Conservation (phyloP, 2,888 invertebrate species). For the Tetranychus truncatus region DNA sequence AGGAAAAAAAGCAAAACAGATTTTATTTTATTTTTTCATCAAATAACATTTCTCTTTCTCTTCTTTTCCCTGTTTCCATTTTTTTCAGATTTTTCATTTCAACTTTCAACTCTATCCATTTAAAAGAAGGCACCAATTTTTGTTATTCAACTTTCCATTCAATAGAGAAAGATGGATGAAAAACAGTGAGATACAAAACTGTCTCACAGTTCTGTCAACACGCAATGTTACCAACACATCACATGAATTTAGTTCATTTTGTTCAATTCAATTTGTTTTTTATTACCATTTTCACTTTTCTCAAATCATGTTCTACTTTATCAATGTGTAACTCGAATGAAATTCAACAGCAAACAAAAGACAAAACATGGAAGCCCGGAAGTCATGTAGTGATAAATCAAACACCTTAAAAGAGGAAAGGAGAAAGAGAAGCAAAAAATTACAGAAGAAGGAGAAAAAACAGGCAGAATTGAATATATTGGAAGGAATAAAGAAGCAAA, state of each 20-base stretch:
- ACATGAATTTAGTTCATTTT: no score
- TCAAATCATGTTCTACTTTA: no score
- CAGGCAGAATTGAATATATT: neutral
- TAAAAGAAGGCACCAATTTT: neutral
- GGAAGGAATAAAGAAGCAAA: neutral
- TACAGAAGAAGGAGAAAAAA: neutral
- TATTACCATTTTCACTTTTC: no score
- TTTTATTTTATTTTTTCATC: neutral
- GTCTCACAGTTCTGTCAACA: no score
- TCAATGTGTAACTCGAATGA: no score
- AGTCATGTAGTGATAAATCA: slow-evolving; percentile 1
- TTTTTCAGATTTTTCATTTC: slow-evolving; percentile 2
- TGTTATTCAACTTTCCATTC: neutral
- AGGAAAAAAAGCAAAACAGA: neutral
- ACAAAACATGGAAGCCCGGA: neutral
- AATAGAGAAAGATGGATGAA: neutral
- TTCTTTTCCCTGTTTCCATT: neutral
- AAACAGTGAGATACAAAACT: neutral
- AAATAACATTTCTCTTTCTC: slow-evolving; percentile 9
- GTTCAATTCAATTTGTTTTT: no score
- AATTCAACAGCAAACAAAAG: no score
- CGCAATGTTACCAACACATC: no score
- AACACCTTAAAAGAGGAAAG: neutral
- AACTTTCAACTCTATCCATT: neutral
- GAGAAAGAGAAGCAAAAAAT: neutral